phyloP scores from a whole-genome alignment of 1,140 invertebrate genomes.

The Mercenaria mercenaria region DNA sequence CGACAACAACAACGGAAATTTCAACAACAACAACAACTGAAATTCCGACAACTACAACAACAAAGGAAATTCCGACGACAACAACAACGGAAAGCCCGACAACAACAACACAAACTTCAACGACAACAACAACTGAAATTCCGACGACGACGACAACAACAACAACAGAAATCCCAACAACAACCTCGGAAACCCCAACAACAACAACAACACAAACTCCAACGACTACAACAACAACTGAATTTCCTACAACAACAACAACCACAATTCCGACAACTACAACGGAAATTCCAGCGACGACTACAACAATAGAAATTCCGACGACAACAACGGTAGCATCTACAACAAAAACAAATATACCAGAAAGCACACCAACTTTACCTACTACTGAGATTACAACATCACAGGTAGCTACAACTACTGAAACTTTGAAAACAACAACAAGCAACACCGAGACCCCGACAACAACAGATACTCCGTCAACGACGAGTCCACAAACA shows the following conservation, averaged over 20 bases:
- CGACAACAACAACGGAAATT: conserved; percentile 4
- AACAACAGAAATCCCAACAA: background rate
- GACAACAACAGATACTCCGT: background rate
- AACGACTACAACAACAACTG: background rate
- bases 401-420: background rate
- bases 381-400: background rate
- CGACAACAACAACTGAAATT: background rate
- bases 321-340: background rate
- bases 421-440: background rate
- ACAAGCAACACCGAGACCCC: background rate
- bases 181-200: background rate
- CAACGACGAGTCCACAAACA: background rate
- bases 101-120: background rate
- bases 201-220: background rate
- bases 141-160: background rate
- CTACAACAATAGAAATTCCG: background rate
- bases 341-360: background rate
- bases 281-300: background rate
- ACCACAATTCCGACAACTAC: background rate
- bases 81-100: background rate
- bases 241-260: background rate
- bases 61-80: background rate
- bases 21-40: background rate
- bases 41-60: background rate
- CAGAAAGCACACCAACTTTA: background rate